These are phyloP conservation scores for Ptycholaimellus sp. DNA, from an alignment of 2,888 invertebrate genomes.

Conservation along the genomic window DNA sequence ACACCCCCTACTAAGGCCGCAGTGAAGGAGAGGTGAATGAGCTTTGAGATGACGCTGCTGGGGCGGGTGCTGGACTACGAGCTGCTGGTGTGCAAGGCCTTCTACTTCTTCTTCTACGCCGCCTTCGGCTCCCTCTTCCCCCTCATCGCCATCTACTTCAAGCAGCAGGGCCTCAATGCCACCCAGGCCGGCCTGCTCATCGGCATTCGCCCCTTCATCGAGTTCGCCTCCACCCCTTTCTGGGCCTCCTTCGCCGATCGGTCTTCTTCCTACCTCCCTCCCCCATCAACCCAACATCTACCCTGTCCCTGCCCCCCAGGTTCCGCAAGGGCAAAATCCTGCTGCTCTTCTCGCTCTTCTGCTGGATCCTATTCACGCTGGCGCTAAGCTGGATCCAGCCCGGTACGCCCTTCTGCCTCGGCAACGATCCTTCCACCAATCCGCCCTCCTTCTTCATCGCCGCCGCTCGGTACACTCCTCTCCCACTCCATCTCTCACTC, in stretches of 20 bases:
- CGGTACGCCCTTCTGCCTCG: conserved; percentile 41
- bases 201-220: conserved; percentile 82
- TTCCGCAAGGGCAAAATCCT: conserved; percentile 45
- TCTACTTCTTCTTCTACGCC: conserved; percentile 97
- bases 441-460: too few species aligned
- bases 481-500: too few species aligned
- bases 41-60: conserved; percentile 13
- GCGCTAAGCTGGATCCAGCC: conserved; percentile 85
- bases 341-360: conserved; percentile 61
- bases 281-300: too few species aligned
- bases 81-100: conserved; percentile 74
- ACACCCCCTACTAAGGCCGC: not conserved
- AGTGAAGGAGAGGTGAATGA: not conserved
- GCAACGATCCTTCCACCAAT: too few species aligned
- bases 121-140: conserved; percentile 95
- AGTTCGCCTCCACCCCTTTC: conserved; percentile 85
- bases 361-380: conserved; percentile 88
- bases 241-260: conserved; percentile 86
- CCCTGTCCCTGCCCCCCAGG: too few species aligned
- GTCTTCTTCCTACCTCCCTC: conserved; percentile 26
- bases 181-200: conserved; percentile 39
- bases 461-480: too few species aligned
- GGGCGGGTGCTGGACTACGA: conserved; percentile 46
- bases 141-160: conserved; percentile 93
- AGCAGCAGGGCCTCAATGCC: conserved; percentile 97